Evolutionary conservation across 2,797 vertebrate species (phyloP), one percentile per base, ranked within the genome.

Genomic region (Typhlichthys subterraneus): DNA sequence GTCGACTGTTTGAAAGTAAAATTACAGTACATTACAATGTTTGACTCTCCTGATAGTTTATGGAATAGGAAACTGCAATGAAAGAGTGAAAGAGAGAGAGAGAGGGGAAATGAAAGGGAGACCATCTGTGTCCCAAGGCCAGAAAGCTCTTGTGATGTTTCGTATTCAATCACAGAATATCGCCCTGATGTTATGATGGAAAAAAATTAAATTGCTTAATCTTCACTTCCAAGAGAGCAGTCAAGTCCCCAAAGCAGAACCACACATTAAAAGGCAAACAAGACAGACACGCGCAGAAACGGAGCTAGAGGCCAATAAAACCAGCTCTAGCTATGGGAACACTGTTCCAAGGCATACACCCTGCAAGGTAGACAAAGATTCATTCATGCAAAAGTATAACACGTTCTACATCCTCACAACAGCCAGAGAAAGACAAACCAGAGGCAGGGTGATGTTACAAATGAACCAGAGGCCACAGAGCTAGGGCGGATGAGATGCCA

Each of bases 401-500:
- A 1, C 7, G 12, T 55, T 33, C 12, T 31, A 29, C 42, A 17
- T 13, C 33, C 11, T 38, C 9, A 45, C 19, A 53, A 54, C 13
- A 59, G 46, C 17, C 5, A 29, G 45, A 64, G 45, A 62, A 12
- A 61, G 5, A 29, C 23, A 62, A 11, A 29, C 11, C 7, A 48
- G 29, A 69, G 14, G 23, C 38, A 52, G 51, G 17, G 38, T n/a
- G 14, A 42, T n/a, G 38, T 38, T 12, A 45, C 23, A n/a, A 17
- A 67, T 23, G n/a, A 54, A 61, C 57, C 62, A 70, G 60, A 57
- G 70, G 75, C 73, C 70, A 85, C 70, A 72, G 88, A 81, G 83
- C 79, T 67, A 72, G 67, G 77, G 70, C 23, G 62, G 3, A 29
- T 42, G 53, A n/a, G 53, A 64, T 56, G 83, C 86, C 85, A 89